Evolutionary conservation across 2,113 vertebrate species (phyloP), one percentile per base, ranked within the genome.

Genomic region (Lampris megalopsis): DNA sequence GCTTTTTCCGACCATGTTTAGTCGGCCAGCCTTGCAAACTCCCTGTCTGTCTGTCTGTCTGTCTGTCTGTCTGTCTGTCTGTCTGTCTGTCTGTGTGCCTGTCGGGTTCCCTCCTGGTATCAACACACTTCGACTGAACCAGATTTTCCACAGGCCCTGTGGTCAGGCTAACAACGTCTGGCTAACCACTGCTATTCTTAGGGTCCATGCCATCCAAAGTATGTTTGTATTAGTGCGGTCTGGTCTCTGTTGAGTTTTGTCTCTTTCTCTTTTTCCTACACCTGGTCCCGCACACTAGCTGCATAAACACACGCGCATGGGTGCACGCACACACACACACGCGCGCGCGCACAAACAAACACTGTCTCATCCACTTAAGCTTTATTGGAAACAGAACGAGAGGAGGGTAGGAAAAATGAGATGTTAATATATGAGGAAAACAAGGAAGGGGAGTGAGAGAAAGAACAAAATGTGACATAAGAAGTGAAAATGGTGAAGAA

Each of bases 61-160:
- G 83, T 74, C 71, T 82, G 69, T 81, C 73, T 89, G 79, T 59
- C 80, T 80, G 24, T 63, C 36, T 24, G 68, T 83, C 81, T 83
- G 64, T 70, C 9, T 0, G 71, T 81, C 65, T 75, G 53, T 79
- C 63, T 77, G 61, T 72, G 85, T 88, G 81, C 80, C 85, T 85
- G 83, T 86, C 73, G 75, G 83, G 87, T 69, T 83, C 85, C 66
- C 75, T 69, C 82, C 85, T 77, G 79, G 68, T 80, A 81, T 89
- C 77, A 77, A 65, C 36, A 36, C 72, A 81, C 63, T 80, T n/a
- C 6, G 65, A 65, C 75, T 54, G 40, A 87, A 82, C 80, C 54
- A 74, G 63, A 82, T 70, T 85, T 83, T 91, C 74, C 86, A 80
- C 83, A 63, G 41, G 73, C 82, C 24, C 6, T 73, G 78, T 9